Evolutionary conservation across 2,888 invertebrate species (phyloP), one percentile per base, ranked within the genome.

Genomic region (Hirtodrosophila histrioides): DNA sequence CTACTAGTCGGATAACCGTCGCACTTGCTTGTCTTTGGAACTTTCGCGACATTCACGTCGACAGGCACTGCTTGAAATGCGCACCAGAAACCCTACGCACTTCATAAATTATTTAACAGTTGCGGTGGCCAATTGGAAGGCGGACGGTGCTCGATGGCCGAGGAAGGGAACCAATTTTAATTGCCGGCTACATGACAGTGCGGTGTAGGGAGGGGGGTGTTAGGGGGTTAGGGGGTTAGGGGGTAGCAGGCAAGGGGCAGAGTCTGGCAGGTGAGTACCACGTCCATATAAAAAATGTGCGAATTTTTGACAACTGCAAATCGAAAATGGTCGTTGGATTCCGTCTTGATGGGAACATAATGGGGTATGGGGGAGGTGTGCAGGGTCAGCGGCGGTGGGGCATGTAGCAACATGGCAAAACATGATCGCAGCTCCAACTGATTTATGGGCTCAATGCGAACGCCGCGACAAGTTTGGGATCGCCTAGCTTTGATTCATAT

Each of bases 31-130:
- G 3, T 31, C 7, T 8, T 9, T 31, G 7, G 31, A 31, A 31
- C 31, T 31, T 31, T 31, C 31, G 31, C 31, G 31, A 50, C 44
- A 50, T 51, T n/a, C 29, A 49, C 31, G 46, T 33, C 17, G 39
- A 39, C 55, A 12, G 27, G 40, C 43, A 39, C 71, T 83, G 69
- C 71, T 86, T 78, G 71, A 72, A 74, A 85, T 81, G 85, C 76
- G 80, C 71, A 74, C 65, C 88, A 78, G 67, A 78, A 53, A 78
- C 71, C 69, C 71, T 82, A 85, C 87, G 87, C 83, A 87, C 82
- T 69, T 87, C 82, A 84, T 84, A 87, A 84, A 84, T 84, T 79
- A 84, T 84, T 84, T 76, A 84, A 74, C 79, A 85, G 78, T 69
- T 60, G 70, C 65, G 51, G 58, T 51, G 62, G 73, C 63, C 67